These are phyloP conservation scores for Akabosia matsudoensis DNA, from an alignment of 1,140 invertebrate species.

Conservation along the genomic window DNA sequence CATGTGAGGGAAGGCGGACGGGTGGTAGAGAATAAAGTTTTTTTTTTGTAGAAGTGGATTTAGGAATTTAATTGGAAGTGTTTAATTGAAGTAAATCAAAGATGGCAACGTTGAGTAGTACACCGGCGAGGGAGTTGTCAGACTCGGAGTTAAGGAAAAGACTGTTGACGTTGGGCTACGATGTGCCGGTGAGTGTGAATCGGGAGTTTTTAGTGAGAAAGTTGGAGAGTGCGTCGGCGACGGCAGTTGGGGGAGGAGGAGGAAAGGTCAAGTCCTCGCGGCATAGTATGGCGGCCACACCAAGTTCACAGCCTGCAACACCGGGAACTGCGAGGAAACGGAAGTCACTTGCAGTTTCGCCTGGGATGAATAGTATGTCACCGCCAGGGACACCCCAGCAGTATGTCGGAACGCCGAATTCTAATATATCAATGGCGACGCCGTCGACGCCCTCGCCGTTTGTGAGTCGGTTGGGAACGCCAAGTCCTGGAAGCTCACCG, in stretches of 20 bases:
- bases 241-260: background rate
- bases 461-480: background rate
- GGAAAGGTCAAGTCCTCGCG: background rate
- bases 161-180: slow-evolving; percentile 40
- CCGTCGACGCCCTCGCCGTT: slow-evolving; percentile 11
- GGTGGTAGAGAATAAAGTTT: no score
- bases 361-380: background rate
- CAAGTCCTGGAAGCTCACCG: background rate
- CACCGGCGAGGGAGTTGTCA: slow-evolving; percentile 28
- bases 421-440: background rate
- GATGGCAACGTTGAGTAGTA: background rate
- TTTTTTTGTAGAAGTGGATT: background rate
- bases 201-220: slow-evolving; percentile 44
- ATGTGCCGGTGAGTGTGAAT: slow-evolving; percentile 44
- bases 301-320: background rate
- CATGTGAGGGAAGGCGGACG: no score
- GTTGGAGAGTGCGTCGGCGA: slow-evolving; percentile 25
- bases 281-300: slow-evolving; percentile 9
- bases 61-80: background rate
- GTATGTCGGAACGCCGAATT: background rate
- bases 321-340: background rate
- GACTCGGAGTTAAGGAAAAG: slow-evolving; percentile 42
- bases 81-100: background rate
- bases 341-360: slow-evolving; percentile 7
- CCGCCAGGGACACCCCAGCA: slow-evolving; percentile 5